These are phyloP conservation scores for Myripristis jacobus DNA, from an alignment of 2,797 vertebrate genomes.

Conservation along the genomic window DNA sequence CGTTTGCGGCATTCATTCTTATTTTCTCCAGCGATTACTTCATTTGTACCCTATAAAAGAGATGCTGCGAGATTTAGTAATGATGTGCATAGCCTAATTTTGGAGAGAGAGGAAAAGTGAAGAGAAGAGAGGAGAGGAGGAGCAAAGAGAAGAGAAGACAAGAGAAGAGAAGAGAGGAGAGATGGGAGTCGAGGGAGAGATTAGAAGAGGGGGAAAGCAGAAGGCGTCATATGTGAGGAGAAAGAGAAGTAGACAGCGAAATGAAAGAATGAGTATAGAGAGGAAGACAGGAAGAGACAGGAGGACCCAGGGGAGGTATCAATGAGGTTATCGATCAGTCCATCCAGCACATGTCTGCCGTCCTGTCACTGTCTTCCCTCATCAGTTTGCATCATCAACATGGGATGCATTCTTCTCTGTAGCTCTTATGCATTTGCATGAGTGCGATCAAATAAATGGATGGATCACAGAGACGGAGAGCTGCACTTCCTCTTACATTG, in stretches of 20 bases:
- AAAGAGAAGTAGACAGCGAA: slow-evolving; percentile 60
- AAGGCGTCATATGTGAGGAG: slow-evolving; percentile 54
- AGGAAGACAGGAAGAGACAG: slow-evolving; percentile 37
- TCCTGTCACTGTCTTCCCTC: slow-evolving; percentile 55
- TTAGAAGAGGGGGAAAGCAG: slow-evolving; percentile 57
- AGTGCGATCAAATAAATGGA: slow-evolving; percentile 21
- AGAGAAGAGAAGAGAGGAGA: slow-evolving; percentile 33
- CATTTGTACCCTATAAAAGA: slow-evolving; percentile 5
- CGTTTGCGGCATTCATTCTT: neutral
- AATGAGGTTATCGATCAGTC: slow-evolving; percentile 70
- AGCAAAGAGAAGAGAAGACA: slow-evolving; percentile 56
- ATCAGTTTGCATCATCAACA: slow-evolving; percentile 51
- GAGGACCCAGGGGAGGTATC: slow-evolving; percentile 68
- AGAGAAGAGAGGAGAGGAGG: slow-evolving; percentile 44
- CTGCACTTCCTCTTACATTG: no score
- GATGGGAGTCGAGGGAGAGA: slow-evolving; percentile 66
- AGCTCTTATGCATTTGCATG: slow-evolving; percentile 27
- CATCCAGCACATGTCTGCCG: slow-evolving; percentile 54
- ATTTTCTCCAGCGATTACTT: slow-evolving; percentile 3
- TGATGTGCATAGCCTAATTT: slow-evolving; percentile 31
- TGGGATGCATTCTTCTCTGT: slow-evolving; percentile 22
- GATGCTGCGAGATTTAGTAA: slow-evolving; percentile 28
- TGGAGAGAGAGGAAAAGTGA: slow-evolving; percentile 1
- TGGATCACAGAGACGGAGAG: slow-evolving; percentile 7
- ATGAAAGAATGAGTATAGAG: slow-evolving; percentile 45